Base-by-base conservation (phyloP, 2,113 vertebrate species). In the Nerophis lumbriciformis region DNA sequence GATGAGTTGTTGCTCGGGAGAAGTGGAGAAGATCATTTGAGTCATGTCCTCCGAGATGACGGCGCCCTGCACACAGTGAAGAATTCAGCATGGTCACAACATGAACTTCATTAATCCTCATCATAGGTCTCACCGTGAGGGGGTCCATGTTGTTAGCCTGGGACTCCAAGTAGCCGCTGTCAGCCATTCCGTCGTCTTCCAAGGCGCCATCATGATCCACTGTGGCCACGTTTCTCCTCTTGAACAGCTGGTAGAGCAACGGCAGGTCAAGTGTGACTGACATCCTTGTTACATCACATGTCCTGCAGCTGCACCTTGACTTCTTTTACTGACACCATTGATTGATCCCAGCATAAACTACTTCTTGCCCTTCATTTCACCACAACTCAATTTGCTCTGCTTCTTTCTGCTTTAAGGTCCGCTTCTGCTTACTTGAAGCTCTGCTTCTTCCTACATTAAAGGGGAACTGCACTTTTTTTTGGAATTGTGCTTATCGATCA, bases 31-130 rank as follows among this genome's bases (percentile, higher is more conserved):
- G 83, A 99, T 98, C 95, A 98, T 98, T 80, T 98, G 94, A 61
- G 91, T 97, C 97, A 99, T 98, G 85, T 99, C 97, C 45, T 93
- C 91, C n/a, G 95, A 94, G 81, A 99, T 98, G 58, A 93, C 92
- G 39, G 89, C 92, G 69, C 85, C 82, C 91, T 92, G 65, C 36
- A 76, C 10, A 28, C 28, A 28, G 28, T 28, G 4, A 28, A 28
- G 28, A 28, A 28, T 28, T 28, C 28, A 28, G 28, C 28, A 28
- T 28, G 28, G n/a, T 8, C 15, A 4, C 10, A 48, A 48, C 5
- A 10, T 48, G 3, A 19, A 48, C 47, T 48, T 14, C 1, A 50
- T 19, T 59, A 13, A 48, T 59, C 88, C 28, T 28, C 28, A 28
- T 28, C 28, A 28, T 28, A 28, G 28, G 28, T 28, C 91, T 92